Conservation (phyloP, 2,888 invertebrate species). For the Microctonus aethiopoides region DNA sequence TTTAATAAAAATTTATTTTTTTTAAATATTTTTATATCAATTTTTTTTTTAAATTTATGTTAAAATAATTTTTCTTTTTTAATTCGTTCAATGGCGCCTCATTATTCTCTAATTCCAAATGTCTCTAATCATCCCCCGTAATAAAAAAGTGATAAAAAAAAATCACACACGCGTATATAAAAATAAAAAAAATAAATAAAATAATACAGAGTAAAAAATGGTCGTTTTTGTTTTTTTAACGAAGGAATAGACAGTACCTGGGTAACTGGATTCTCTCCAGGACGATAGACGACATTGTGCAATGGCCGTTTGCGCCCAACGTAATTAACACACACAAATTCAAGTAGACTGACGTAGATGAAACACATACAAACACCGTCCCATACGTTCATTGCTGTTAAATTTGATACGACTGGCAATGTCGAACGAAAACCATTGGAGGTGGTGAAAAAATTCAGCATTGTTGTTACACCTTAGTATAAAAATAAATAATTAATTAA, state of each 20-base stretch:
- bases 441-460: conserved; percentile 98
- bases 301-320: conserved; percentile 90
- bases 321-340: conserved; percentile 96
- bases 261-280: conserved; percentile 90
- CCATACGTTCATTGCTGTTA: conserved; percentile 97
- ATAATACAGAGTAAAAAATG: too few species aligned
- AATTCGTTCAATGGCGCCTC: background rate
- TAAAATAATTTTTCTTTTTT: background rate
- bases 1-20: too few species aligned
- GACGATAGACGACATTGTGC: conserved; percentile 89
- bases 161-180: background rate
- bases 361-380: conserved; percentile 97
- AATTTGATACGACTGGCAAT: conserved; percentile 91
- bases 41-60: background rate
- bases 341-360: conserved; percentile 93
- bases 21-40: too few species aligned
- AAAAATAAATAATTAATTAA: conserved; percentile 14
- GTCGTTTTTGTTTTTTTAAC: background rate
- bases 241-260: conserved; percentile 73
- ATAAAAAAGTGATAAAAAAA: background rate
- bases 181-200: conserved; percentile 6
- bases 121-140: too few species aligned
- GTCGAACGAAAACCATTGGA: conserved; percentile 93
- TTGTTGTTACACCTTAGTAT: conserved; percentile 88
- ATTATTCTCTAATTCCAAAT: background rate